Base-by-base conservation (phyloP, 2,888 invertebrate genomes). In the Xylota segnis region DNA sequence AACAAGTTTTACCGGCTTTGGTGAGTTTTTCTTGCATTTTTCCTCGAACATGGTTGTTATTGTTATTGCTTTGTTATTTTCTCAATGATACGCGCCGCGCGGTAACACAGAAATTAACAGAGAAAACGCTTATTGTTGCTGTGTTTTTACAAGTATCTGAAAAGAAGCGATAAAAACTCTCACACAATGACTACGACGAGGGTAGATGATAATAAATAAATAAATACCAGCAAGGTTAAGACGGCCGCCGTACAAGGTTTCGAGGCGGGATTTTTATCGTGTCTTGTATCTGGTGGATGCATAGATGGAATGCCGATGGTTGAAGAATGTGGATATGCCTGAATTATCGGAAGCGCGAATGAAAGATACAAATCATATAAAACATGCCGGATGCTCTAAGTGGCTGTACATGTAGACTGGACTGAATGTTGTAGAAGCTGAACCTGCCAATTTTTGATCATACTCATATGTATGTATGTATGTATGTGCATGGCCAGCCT, bases 1-100 rank as follows among this genome's bases (percentile, higher is more conserved):
- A 96, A 89, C 97, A 97, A 91, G 94, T 95, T 72, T 92, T 98
- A 87, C 97, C 97, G 4, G 95, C 95, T 32, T 96, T 96, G 93
- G 95, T 96, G 89, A 90, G 90, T 87, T 75, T 68, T 75, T 87
- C 14, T 65, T 61, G n/a, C 29, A 32, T 37, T 66, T 29, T 76
- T 32, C 82, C 32, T 14, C 29, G 58, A 40, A 34, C 23, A 63
- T 29, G 34, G 43, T 54, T 45, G 45, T 78, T 63, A 23, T 43
- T 59, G 43, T 50, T 63, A 68, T 68, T 32, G 72, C 40, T 66
- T 66, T 72, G 43, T 68, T 61, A 68, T 68, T 81, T 81, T 70
- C 34, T 40, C 5, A 52, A 47, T 54, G 45, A 45, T 59, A 47
- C 34, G 50, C 9, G 61, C 7, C 29, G 27, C 16, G 27, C 56